Conservation (phyloP, 2,888 invertebrate species). For the Phymatocera aterrima region DNA sequence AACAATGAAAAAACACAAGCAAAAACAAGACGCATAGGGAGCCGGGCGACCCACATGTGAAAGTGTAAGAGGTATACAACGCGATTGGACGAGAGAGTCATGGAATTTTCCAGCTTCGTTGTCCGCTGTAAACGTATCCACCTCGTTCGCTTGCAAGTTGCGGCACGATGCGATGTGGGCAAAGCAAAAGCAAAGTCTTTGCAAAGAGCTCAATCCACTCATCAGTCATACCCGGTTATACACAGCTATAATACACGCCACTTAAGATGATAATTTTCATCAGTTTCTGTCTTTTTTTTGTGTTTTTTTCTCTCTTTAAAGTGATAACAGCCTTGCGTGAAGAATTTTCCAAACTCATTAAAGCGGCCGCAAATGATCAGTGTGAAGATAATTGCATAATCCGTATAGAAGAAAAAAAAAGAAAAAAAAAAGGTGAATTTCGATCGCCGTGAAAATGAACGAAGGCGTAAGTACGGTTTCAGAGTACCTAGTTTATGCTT, state of each 20-base stretch:
- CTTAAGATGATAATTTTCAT: conserved; percentile 27
- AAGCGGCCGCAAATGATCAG: not conserved
- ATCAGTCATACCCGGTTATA: conserved; percentile 31
- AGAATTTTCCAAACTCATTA: not conserved
- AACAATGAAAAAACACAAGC: not conserved
- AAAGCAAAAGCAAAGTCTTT: no score
- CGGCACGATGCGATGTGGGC: not conserved
- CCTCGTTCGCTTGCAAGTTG: not conserved
- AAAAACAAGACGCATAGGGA: not conserved
- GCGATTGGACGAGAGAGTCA: not conserved
- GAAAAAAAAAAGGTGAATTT: not conserved
- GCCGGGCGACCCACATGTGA: not conserved
- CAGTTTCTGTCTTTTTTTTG: not conserved
- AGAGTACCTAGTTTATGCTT: not conserved
- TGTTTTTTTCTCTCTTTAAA: not conserved
- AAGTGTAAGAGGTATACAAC: not conserved
- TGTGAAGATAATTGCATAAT: not conserved
- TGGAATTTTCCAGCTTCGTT: conserved; percentile 36
- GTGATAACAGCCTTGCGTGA: not conserved
- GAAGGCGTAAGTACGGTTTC: not conserved
- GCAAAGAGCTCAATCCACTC: conserved; percentile 37
- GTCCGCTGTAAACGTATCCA: not conserved
- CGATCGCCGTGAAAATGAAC: not conserved
- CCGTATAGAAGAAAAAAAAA: no score
- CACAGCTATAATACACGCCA: conserved; percentile 5